These are phyloP conservation scores for Neoscelio sp. DNA, from an alignment of 2,888 invertebrate genomes.

Conservation along the genomic window DNA sequence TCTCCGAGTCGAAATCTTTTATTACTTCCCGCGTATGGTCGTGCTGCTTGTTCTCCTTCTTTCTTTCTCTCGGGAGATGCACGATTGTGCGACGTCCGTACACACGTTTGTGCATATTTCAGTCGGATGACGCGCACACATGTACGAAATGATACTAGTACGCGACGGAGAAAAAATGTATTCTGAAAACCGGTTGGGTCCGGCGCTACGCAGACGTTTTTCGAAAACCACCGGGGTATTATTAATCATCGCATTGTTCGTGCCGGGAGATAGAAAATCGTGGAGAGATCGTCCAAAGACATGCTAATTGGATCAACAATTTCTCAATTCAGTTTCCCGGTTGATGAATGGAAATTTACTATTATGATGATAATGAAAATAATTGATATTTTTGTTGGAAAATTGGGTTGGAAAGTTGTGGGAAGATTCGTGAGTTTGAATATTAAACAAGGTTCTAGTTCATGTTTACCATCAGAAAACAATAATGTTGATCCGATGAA, in stretches of 20 bases:
- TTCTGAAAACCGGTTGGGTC: constrained; percentile 33
- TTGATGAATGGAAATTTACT: constrained; percentile 4
- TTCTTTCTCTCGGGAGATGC: background rate
- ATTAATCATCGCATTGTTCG: constrained; percentile 32
- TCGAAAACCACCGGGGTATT: background rate
- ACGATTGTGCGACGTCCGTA: background rate
- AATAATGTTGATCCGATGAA: too few relatives aligned
- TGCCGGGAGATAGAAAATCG: background rate
- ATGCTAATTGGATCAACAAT: constrained; percentile 39
- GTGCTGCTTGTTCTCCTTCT: constrained; percentile 21
- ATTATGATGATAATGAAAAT: constrained; percentile 17
- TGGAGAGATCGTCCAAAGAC: constrained; percentile 6
- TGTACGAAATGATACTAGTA: background rate
- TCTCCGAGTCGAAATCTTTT: constrained; percentile 66
- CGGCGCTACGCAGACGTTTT: constrained; percentile 15
- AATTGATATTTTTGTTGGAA: constrained; percentile 12
- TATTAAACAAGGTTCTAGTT: too few relatives aligned
- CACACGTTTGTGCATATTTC: constrained; percentile 9
- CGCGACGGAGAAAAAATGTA: background rate
- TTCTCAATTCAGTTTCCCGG: constrained; percentile 22
- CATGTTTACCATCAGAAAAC: too few relatives aligned
- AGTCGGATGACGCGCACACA: background rate
- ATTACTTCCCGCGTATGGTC: constrained; percentile 61
- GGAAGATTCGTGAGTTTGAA: background rate
- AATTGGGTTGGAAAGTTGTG: constrained; percentile 5